Conservation (phyloP, 2,888 invertebrate species). For the Mesorhabditis spiculigera region DNA sequence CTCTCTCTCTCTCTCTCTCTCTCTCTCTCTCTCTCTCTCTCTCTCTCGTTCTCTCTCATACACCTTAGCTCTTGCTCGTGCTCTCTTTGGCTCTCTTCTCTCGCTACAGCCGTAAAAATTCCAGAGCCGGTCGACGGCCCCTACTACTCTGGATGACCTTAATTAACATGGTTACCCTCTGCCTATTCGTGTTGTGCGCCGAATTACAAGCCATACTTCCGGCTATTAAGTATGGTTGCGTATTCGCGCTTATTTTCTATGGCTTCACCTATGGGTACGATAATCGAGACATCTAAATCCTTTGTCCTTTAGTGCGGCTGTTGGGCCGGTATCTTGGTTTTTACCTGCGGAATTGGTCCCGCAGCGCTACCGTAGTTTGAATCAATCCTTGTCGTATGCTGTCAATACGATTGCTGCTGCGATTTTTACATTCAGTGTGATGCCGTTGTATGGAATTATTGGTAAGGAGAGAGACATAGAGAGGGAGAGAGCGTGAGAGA, state of each 20-base stretch:
- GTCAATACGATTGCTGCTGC: conserved; percentile 42
- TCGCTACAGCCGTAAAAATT: background rate
- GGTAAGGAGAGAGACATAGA: conserved; percentile 11
- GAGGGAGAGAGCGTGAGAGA: background rate
- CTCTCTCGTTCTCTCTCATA: no score
- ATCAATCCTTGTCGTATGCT: conserved; percentile 40
- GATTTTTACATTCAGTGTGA: conserved; percentile 34
- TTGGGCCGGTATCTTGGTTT: conserved; percentile 49
- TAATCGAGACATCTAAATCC: background rate
- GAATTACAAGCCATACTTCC: conserved; percentile 24
- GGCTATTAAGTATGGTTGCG: conserved; percentile 35
- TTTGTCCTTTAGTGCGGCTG: conserved; percentile 28
- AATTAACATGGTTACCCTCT: conserved; percentile 26
- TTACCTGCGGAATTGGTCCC: conserved; percentile 44
- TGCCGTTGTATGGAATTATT: conserved; percentile 33
- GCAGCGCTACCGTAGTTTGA: conserved; percentile 40
- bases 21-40: no score
- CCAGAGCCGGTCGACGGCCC: conserved; percentile 33
- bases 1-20: no score
- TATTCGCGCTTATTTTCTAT: conserved; percentile 30
- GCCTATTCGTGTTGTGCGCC: conserved; percentile 33
- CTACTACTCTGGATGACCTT: conserved; percentile 36
- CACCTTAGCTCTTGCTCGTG: no score
- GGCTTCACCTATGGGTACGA: conserved; percentile 42
- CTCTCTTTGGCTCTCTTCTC: no score